Conservation (phyloP, 2,797 vertebrate species). For the Calcarius lapponicus region DNA sequence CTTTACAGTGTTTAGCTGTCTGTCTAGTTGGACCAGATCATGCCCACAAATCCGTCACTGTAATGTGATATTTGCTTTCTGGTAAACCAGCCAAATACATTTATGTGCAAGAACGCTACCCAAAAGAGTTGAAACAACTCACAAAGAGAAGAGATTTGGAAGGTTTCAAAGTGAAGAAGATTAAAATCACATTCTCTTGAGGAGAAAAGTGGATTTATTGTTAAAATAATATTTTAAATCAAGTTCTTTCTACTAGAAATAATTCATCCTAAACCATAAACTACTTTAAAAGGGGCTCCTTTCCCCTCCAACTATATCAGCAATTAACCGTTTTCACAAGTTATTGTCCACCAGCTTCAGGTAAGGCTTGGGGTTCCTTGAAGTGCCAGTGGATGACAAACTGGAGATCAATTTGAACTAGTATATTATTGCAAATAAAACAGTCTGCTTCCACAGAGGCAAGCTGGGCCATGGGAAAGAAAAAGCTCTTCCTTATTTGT, state of each 20-base stretch:
- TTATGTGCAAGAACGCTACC: background rate
- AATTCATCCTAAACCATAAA: background rate
- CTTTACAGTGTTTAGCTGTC: background rate
- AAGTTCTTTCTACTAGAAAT: background rate
- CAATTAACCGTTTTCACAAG: conserved; percentile 14
- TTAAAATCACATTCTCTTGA: background rate
- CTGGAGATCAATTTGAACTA: background rate
- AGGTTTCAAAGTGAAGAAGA: background rate
- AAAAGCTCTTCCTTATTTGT: background rate
- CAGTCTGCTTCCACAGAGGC: background rate
- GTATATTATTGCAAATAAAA: background rate
- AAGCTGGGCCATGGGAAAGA: background rate
- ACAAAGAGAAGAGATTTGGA: background rate
- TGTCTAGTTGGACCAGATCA: background rate
- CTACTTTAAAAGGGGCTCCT: background rate
- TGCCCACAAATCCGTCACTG: background rate
- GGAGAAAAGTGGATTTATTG: background rate
- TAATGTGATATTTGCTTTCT: background rate
- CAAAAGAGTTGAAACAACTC: background rate
- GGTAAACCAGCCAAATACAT: conserved; percentile 1
- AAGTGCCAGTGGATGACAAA: background rate
- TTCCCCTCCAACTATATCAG: background rate
- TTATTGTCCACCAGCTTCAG: background rate
- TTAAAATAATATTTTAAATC: background rate
- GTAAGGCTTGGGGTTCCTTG: background rate